Evolutionary conservation across 2,113 vertebrate genomes (phyloP).

Genomic region (Gulo gulo): DNA sequence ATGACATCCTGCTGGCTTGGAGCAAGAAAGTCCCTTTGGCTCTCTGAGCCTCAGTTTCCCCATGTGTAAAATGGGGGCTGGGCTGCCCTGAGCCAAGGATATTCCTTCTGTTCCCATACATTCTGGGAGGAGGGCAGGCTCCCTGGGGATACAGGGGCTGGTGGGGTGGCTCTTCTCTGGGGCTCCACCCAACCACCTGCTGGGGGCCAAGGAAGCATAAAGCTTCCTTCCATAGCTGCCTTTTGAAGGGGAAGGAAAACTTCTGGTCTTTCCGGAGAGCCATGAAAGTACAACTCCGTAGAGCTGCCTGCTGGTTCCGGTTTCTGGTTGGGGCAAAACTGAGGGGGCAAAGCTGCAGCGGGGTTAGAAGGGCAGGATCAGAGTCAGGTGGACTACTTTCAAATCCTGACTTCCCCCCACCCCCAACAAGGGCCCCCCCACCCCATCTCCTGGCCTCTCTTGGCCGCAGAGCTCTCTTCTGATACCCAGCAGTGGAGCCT

Average conservation of each 20-base stretch:
- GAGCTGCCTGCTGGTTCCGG: neutral
- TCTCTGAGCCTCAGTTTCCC: neutral
- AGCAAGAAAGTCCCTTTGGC: neutral
- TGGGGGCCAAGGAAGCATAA: neutral
- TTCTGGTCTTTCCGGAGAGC: neutral
- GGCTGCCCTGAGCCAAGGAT: neutral
- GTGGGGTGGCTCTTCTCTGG: neutral
- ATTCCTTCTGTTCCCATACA: neutral
- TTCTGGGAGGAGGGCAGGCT: neutral
- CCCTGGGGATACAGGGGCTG: accelerated
- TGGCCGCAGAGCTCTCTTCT: neutral
- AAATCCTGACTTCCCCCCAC: accelerated
- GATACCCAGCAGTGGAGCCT: neutral
- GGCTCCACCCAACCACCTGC: accelerated
- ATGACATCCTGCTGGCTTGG: no score
- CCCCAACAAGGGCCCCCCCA: accelerated
- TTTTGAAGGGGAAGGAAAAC: neutral
- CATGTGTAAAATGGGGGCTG: neutral
- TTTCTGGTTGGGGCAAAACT: neutral
- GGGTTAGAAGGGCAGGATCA: no score
- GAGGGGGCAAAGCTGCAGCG: accelerated
- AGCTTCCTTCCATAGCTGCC: neutral
- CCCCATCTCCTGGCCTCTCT: neutral
- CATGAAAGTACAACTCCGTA: no score
- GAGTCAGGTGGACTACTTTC: neutral